A percentile compares a stretch with the other conserved stretches of the same genome.
phyloP scores from a whole-genome alignment of 2,797 vertebrate species.

The Tamandua tetradactyla region DNA sequence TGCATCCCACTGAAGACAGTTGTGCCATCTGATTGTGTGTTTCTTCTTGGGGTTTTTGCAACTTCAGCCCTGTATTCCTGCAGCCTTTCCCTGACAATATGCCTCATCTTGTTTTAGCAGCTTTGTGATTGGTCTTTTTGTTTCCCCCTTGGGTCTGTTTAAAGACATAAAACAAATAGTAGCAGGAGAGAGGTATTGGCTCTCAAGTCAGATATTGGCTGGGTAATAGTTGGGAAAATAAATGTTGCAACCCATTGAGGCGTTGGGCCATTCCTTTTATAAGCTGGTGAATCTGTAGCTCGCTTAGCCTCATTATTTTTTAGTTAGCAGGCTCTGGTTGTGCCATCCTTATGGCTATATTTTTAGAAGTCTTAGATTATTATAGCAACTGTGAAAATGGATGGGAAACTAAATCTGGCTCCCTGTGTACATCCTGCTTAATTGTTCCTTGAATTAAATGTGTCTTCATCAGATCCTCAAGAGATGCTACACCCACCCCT shows the following conservation, averaged over 20 bases:
- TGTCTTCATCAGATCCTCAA: constrained; percentile 67
- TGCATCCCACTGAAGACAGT: background rate
- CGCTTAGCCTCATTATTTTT: constrained; percentile 82
- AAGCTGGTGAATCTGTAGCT: constrained; percentile 69
- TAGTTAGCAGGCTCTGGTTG: constrained; percentile 75
- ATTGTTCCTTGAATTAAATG: constrained; percentile 80
- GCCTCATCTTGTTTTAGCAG: constrained; percentile 22
- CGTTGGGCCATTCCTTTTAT: constrained; percentile 74
- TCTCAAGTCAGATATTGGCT: background rate
- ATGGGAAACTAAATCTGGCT: constrained; percentile 75
- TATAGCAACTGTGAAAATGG: constrained; percentile 80
- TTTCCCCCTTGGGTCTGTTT: background rate
- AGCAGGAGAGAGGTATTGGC: background rate
- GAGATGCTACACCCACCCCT: background rate
- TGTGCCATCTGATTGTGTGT: background rate
- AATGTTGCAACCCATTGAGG: constrained; percentile 75
- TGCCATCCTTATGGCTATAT: constrained; percentile 81
- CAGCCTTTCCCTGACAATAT: background rate
- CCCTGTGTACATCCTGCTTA: constrained; percentile 66
- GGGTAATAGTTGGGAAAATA: constrained; percentile 60
- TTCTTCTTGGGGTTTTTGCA: background rate
- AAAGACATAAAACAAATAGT: constrained; percentile 22
- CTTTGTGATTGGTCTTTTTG: constrained; percentile 33
- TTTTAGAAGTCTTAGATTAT: constrained; percentile 82
- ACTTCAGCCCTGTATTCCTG: background rate